Percentiles rank a stretch among this genome's conserved stretches.
phyloP scores from a whole-genome alignment of 2,113 vertebrate species.

The Garra rufa region DNA sequence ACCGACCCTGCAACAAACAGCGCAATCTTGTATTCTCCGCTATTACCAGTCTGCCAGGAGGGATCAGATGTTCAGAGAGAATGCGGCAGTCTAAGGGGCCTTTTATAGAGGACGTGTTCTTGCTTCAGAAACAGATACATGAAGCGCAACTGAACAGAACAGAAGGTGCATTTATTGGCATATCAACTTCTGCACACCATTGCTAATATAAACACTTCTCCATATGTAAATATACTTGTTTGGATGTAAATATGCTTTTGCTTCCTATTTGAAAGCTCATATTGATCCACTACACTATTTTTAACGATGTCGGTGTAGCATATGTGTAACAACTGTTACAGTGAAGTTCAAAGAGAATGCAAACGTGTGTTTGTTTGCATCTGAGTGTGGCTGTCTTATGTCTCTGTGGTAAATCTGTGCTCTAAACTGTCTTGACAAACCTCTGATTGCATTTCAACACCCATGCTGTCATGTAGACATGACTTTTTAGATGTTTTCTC shows the following conservation, averaged over 20 bases:
- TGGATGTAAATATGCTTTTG: not conserved
- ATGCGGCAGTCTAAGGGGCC: constrained; percentile 2
- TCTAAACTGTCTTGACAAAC: constrained; percentile 20
- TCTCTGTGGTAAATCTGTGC: not conserved
- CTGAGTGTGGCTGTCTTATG: not conserved
- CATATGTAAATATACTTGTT: constrained; percentile 4
- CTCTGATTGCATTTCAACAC: constrained; percentile 19
- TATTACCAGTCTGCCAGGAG: constrained; percentile 6
- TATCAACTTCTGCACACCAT: not conserved
- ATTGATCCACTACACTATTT: not conserved
- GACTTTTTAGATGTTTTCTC: constrained; percentile 18
- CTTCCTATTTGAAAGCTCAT: not conserved
- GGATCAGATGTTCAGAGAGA: constrained; percentile 32
- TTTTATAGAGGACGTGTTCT: not conserved
- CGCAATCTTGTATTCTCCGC: not conserved
- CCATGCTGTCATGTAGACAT: not conserved
- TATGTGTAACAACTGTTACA: not conserved
- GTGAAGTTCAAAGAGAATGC: not conserved
- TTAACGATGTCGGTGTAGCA: not conserved
- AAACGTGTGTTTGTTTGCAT: not conserved
- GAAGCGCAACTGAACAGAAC: not conserved
- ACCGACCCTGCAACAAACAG: not conserved
- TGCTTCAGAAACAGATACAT: not conserved
- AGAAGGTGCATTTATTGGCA: not conserved
- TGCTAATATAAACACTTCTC: not conserved